These are phyloP conservation scores for Drosophila nigritarsus DNA, from an alignment of 2,888 invertebrate genomes.

Conservation along the genomic window DNA sequence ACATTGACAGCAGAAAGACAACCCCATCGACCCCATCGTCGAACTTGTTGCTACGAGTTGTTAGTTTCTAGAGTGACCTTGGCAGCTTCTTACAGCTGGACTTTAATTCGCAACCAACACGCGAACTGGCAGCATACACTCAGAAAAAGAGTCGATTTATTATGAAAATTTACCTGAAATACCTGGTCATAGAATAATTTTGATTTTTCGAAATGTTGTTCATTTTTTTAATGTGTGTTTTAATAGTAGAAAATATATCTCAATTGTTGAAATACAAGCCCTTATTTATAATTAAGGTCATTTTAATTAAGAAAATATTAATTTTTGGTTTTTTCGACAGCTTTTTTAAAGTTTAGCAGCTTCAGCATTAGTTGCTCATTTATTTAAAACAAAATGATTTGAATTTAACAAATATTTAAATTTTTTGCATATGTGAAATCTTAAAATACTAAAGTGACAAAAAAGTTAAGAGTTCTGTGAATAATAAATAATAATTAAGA, in stretches of 20 bases:
- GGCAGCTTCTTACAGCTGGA: constrained; percentile 1
- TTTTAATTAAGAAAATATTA: too few relatives aligned
- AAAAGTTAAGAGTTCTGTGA: too few relatives aligned
- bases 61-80: not conserved
- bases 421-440: too few relatives aligned
- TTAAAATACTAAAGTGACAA: too few relatives aligned
- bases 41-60: constrained; percentile 10
- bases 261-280: not conserved
- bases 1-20: not conserved
- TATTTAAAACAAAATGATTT: too few relatives aligned
- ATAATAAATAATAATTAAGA: not conserved
- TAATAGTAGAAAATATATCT: not conserved
- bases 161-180: not conserved
- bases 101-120: constrained; percentile 42
- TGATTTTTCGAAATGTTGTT: not conserved
- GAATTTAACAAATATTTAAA: too few relatives aligned
- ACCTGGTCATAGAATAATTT: not conserved
- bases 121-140: constrained; percentile 22
- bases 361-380: too few relatives aligned
- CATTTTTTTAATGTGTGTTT: not conserved
- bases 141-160: not conserved
- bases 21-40: not conserved
- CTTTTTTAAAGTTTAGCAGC: too few relatives aligned
- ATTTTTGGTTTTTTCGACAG: too few relatives aligned
- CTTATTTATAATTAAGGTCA: too few relatives aligned